Evolutionary conservation across 53 echinoderm and acorn worm genomes (phyloP), one percentile per base, ranked within the genome.

Genomic region (Henricia sp.): DNA sequence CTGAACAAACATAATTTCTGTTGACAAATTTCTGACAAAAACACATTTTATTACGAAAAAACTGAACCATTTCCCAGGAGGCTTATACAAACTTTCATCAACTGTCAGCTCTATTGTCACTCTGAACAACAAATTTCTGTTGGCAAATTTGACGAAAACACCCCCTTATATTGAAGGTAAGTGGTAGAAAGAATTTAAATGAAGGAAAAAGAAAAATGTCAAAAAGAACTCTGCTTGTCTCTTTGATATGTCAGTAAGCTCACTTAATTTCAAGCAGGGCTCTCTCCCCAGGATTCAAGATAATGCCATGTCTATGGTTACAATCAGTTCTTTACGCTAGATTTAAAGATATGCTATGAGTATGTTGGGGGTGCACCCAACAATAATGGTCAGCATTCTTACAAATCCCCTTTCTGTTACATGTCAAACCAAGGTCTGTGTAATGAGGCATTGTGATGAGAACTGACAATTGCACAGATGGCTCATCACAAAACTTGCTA

Each of bases 151-250:
- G n/a, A n/a, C n/a, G n/a, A n/a, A n/a, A n/a, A 46, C 8, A 10
- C 48, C 14, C 8, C 8, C 48, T 14, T 9, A 28, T 28, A 26
- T 38, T 13, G n/a, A 37, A 10, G 2, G 28, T 38, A 24, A 28
- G 16, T 28, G 10, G 14, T 9, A 62, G 62, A 62, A 29, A 62
- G 62, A 62, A 62, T 5, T 28, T 44, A 0, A 28, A 1, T 28
- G 48, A 9, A 70, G 44, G 70, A 56, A 37, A 52, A 41, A 59
- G 51, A 52, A 67, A 67, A 39, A n/a, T 5, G 67, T 16, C 20
- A 67, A 73, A 72, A 11, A 26, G 74, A 56, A 74, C 56, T 76
- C 76, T 42, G 11, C 39, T 40, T 38, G 11, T 25, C 13, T 59
- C 38, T 74, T 37, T 12, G 53, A 28, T 28, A 73, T 74, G 52